Conservation (phyloP, 1,140 invertebrate species). For the Euborellia annulipes region DNA sequence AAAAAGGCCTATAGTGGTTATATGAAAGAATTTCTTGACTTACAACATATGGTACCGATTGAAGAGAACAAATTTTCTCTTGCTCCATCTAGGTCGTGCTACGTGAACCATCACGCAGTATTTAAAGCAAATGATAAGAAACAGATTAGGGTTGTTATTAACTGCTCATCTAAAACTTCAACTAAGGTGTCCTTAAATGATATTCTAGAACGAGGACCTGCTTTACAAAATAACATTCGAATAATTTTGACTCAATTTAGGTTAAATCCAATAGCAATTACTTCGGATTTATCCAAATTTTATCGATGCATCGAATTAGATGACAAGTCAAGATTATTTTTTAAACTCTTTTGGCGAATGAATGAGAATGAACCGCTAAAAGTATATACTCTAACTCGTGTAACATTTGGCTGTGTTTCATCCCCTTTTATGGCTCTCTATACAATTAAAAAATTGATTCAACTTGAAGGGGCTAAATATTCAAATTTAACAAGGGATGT, state of each 20-base stretch:
- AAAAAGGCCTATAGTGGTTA: constrained; percentile 21
- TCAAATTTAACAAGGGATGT: constrained; percentile 16
- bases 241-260: constrained; percentile 27
- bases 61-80: constrained; percentile 11
- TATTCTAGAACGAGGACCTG: constrained; percentile 23
- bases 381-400: constrained; percentile 15
- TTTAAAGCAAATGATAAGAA: constrained; percentile 19
- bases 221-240: constrained; percentile 26
- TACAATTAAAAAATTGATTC: constrained; percentile 8
- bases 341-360: constrained; percentile 27
- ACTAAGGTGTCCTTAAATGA: constrained; percentile 26
- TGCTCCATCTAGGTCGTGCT: constrained; percentile 22
- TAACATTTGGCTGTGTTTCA: constrained; percentile 17
- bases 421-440: constrained; percentile 10
- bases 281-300: constrained; percentile 28
- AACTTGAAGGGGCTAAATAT: constrained; percentile 13
- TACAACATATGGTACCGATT: constrained; percentile 23
- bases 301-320: constrained; percentile 24
- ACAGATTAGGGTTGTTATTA: constrained; percentile 25
- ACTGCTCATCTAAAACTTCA: constrained; percentile 21
- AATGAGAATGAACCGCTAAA: constrained; percentile 17
- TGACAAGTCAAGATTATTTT: constrained; percentile 19
- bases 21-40: constrained; percentile 20
- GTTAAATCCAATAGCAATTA: constrained; percentile 21
- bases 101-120: constrained; percentile 30